A percentile compares a stretch with the other conserved stretches of the same genome.
phyloP scores from a whole-genome alignment of 2,797 vertebrate genomes.

The Smutsia temminckii region DNA sequence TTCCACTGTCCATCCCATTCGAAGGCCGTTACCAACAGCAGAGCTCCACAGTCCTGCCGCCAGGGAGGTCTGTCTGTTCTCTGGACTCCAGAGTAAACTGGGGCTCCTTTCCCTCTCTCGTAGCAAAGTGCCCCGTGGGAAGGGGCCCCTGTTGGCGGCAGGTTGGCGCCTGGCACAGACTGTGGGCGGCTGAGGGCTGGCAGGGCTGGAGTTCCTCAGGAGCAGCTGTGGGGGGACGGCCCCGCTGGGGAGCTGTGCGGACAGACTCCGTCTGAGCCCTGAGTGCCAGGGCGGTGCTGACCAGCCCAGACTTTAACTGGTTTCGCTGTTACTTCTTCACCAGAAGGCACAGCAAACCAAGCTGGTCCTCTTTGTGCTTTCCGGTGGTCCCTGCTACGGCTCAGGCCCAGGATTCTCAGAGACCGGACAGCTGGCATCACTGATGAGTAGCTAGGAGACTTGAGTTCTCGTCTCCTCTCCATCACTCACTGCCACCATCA shows the following conservation, averaged over 20 bases:
- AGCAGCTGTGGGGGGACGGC: no score
- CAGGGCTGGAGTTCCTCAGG: neutral
- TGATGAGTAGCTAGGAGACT: neutral
- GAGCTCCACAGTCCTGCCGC: no score
- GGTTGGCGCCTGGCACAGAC: neutral
- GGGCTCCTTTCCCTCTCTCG: neutral
- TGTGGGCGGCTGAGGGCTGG: accelerated
- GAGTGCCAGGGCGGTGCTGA: neutral
- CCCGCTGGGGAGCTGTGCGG: accelerated
- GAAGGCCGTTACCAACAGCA: neutral
- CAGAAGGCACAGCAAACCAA: neutral
- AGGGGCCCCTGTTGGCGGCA: neutral
- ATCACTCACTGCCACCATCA: accelerated
- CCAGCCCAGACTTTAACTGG: neutral
- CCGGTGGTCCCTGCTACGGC: neutral
- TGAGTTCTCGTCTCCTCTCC: neutral
- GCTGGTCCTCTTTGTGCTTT: neutral
- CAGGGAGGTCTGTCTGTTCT: neutral
- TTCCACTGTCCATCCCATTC: neutral
- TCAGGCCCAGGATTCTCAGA: neutral
- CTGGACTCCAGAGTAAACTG: neutral
- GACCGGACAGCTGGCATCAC: neutral
- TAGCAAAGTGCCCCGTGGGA: neutral
- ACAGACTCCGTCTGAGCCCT: neutral
- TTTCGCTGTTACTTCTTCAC: neutral